Base-by-base conservation (phyloP, 2,797 vertebrate species). In the Gephyroberyx darwinii region DNA sequence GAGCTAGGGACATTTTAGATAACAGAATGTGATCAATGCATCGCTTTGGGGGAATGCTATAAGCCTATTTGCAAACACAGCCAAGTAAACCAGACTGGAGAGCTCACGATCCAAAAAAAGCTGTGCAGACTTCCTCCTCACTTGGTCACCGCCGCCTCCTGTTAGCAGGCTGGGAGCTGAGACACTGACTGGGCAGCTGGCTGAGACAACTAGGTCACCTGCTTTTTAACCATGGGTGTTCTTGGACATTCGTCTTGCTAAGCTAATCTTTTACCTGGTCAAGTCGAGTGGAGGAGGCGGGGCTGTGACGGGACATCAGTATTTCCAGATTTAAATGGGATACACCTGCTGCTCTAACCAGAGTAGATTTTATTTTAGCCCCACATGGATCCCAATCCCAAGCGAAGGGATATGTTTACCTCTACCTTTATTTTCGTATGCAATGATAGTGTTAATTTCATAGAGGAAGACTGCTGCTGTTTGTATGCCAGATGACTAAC, bases 181-280 rank as follows among this genome's bases (percentile, higher is more conserved):
- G 35, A 48, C 47, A 45, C 30, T 35, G 69, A 53, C 48, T 31
- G 47, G 35, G 54, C 16, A 22, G 65, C 61, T 59, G 62, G 20
- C 17, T 31, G 43, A 59, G 68, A 67, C 71, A 88, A 85, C 66
- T 86, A 79, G 85, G 89, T 89, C 86, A 81, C 77, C 86, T 86
- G 80, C 84, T 90, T 84, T 89, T 90, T 82, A 83, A 70, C 80
- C 69, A 73, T 71, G 65, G 17, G 76, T 17, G 9, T 59, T 74
- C 82, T 47, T 26, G 64, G 71, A 59, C 39, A 57, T 53, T 63
- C 17, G 37, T 59, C 51, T 60, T 13, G 47, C 74, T 26, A 58
- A 69, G 88, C 79, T 91, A 88, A 90, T 85, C 73, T 83, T 92
- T 92, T 82, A 93, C 87, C 77, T 82, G 76, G 67, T 22, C 39